Conservation (phyloP, 2,797 vertebrate genomes). For the Muscicapa comitata region DNA sequence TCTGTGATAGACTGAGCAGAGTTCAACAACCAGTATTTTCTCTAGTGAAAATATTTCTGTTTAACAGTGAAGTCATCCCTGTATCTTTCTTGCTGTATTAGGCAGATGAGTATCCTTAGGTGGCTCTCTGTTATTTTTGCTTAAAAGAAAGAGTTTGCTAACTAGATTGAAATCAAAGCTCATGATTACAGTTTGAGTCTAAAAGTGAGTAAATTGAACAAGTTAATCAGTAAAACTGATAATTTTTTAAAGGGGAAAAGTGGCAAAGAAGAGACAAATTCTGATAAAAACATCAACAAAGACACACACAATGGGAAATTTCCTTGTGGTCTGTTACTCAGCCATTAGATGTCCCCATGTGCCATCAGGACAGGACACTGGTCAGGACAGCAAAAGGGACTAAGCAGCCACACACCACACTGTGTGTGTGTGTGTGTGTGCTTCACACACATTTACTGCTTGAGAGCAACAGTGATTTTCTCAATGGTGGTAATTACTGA, state of each 20-base stretch:
- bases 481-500: neutral
- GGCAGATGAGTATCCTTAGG: neutral
- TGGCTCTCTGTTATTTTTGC: neutral
- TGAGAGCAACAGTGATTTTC: neutral
- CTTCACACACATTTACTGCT: neutral
- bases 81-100: neutral
- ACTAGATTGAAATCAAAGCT: neutral
- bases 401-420: neutral
- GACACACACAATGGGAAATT: neutral
- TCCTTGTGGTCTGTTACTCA: neutral
- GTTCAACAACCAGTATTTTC: neutral
- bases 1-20: neutral
- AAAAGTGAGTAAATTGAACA: neutral
- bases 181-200: neutral
- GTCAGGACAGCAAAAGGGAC: neutral
- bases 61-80: neutral
- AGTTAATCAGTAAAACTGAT: neutral
- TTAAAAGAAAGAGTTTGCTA: neutral
- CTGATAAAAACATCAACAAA: neutral
- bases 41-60: neutral
- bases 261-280: neutral
- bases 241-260: neutral
- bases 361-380: neutral
- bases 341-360: neutral
- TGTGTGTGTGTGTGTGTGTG: neutral